Conservation (phyloP, 2,113 vertebrate species). For the Semicossyphus pulcher region DNA sequence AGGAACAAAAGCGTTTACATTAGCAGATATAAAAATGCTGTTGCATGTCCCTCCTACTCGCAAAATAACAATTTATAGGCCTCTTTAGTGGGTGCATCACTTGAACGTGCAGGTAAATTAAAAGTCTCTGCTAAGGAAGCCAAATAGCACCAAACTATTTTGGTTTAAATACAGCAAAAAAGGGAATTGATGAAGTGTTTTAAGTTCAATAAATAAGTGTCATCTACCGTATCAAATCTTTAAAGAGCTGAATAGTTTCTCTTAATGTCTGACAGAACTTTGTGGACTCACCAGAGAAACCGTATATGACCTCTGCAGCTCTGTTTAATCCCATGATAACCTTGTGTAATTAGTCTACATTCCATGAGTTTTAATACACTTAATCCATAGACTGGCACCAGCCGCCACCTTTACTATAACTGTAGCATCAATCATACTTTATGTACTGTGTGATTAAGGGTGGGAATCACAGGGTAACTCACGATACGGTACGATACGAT, state of each 20-base stretch:
- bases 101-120: neutral
- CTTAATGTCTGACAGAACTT: too few species aligned
- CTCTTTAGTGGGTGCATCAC: neutral
- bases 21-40: too few species aligned
- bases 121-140: conserved; percentile 6
- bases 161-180: neutral
- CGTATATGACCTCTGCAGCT: conserved; percentile 27
- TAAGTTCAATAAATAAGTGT: neutral
- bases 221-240: conserved; percentile 14
- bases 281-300: conserved; percentile 2
- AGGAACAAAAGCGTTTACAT: too few species aligned
- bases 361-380: conserved; percentile 33
- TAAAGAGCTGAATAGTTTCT: conserved; percentile 14
- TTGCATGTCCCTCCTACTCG: neutral
- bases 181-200: neutral
- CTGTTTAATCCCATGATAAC: conserved; percentile 55
- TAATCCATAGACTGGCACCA: conserved; percentile 26
- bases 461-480: too few species aligned
- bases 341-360: conserved; percentile 45
- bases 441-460: neutral
- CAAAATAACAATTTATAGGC: neutral
- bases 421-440: neutral
- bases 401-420: conserved; percentile 21
- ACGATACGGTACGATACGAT: too few species aligned
- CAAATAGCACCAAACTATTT: neutral